phyloP scores from a whole-genome alignment of 2,797 vertebrate species.

The Phalloptychus januarius region DNA sequence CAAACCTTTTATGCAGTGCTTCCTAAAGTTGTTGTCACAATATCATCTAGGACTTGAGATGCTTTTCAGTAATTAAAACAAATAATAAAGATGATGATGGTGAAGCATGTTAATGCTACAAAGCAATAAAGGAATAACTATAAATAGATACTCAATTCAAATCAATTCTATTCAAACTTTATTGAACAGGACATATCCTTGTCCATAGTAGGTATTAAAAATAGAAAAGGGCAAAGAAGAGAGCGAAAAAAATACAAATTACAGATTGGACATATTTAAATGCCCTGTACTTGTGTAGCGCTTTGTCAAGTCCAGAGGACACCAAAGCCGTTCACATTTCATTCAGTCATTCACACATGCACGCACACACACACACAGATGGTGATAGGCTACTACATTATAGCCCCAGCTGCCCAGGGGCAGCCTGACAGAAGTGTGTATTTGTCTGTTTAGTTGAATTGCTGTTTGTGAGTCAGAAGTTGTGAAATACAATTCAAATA shows the following conservation, averaged over 20 bases:
- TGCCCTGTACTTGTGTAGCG: too few relatives aligned
- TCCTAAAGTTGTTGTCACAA: neutral
- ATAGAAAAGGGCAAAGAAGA: too few relatives aligned
- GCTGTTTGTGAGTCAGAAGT: neutral
- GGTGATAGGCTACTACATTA: too few relatives aligned
- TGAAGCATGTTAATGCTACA: neutral
- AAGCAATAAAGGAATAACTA: neutral
- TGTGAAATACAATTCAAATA: neutral
- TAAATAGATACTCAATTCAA: neutral
- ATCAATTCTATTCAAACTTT: too few relatives aligned
- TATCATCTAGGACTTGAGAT: neutral
- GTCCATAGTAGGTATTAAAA: too few relatives aligned
- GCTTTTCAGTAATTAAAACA: neutral
- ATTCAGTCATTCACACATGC: too few relatives aligned
- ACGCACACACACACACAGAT: too few relatives aligned
- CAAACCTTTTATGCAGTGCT: neutral
- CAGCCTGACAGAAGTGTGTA: too few relatives aligned
- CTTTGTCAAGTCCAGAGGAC: too few relatives aligned
- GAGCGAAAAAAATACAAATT: neutral
- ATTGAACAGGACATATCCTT: too few relatives aligned
- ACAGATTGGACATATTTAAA: neutral
- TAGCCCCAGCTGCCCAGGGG: too few relatives aligned
- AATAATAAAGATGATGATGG: neutral
- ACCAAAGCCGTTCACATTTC: too few relatives aligned
- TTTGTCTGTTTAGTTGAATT: neutral